Evolutionary conservation across 2,888 invertebrate genomes (phyloP).

Genomic region (Deilephila elpenor): DNA sequence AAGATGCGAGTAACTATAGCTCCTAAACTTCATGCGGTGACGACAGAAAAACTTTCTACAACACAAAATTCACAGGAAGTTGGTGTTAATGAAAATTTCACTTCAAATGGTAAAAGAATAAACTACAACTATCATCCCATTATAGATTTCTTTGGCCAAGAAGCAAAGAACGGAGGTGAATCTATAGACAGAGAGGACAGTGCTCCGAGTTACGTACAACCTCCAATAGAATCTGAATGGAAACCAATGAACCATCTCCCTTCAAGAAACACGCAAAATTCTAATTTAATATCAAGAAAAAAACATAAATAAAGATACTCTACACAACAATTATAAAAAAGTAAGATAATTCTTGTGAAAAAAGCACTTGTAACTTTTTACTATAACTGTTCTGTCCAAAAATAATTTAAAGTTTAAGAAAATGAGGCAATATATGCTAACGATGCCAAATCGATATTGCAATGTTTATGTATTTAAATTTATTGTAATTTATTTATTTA

Average conservation of each 20-base stretch:
- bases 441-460: constrained; percentile 73
- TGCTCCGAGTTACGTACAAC: constrained; percentile 53
- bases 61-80: constrained; percentile 51
- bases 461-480: constrained; percentile 55
- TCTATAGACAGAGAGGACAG: constrained; percentile 76
- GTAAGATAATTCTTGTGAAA: neutral
- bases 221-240: constrained; percentile 75
- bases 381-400: neutral
- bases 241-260: constrained; percentile 75
- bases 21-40: constrained; percentile 67
- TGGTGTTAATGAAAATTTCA: constrained; percentile 53
- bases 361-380: too few species aligned
- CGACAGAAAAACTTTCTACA: constrained; percentile 56
- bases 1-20: constrained; percentile 65
- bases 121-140: constrained; percentile 94
- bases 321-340: neutral
- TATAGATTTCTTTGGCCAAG: constrained; percentile 89
- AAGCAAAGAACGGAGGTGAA: constrained; percentile 60
- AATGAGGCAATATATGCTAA: constrained; percentile 42
- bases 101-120: constrained; percentile 81
- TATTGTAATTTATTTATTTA: constrained; percentile 32
- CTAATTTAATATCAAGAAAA: constrained; percentile 43
- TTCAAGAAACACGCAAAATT: constrained; percentile 56
- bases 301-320: constrained; percentile 41
- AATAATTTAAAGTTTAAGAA: constrained; percentile 26